Conservation (phyloP, 2,888 invertebrate species). For the Icerya purchasi region DNA sequence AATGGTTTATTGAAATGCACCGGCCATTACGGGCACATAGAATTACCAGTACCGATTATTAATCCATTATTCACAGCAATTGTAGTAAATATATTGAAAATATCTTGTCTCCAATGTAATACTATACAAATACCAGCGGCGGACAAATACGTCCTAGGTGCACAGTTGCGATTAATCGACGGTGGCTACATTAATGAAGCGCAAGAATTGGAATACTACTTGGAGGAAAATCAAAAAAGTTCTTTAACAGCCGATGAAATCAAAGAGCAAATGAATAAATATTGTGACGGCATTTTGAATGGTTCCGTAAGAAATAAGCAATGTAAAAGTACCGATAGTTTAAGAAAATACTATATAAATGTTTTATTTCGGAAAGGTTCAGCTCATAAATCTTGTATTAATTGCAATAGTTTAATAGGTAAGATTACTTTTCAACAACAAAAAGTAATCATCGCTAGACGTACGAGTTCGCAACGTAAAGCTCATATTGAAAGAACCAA, state of each 20-base stretch:
- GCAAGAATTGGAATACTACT: constrained; percentile 33
- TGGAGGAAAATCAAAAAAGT: background rate
- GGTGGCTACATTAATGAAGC: constrained; percentile 51
- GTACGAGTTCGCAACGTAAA: constrained; percentile 20
- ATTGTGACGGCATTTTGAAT: background rate
- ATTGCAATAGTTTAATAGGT: constrained; percentile 31
- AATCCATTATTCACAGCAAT: constrained; percentile 74
- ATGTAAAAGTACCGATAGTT: constrained; percentile 4
- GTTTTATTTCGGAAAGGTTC: background rate
- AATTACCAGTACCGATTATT: constrained; percentile 63
- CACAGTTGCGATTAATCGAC: constrained; percentile 49
- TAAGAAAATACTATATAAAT: constrained; percentile 1
- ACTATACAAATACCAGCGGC: constrained; percentile 41
- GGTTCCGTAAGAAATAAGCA: background rate
- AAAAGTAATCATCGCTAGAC: constrained; percentile 32
- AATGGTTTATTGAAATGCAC: constrained; percentile 44
- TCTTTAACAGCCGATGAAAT: constrained; percentile 1
- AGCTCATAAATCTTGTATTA: constrained; percentile 26
- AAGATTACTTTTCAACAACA: constrained; percentile 37
- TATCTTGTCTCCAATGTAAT: constrained; percentile 48
- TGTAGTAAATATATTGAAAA: constrained; percentile 41
- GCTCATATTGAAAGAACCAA: constrained; percentile 24
- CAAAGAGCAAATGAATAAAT: background rate
- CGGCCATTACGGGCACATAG: constrained; percentile 90
- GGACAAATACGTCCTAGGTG: constrained; percentile 34